Base-by-base conservation (phyloP, 1,140 invertebrate genomes). In the Heliconius melpomene region DNA sequence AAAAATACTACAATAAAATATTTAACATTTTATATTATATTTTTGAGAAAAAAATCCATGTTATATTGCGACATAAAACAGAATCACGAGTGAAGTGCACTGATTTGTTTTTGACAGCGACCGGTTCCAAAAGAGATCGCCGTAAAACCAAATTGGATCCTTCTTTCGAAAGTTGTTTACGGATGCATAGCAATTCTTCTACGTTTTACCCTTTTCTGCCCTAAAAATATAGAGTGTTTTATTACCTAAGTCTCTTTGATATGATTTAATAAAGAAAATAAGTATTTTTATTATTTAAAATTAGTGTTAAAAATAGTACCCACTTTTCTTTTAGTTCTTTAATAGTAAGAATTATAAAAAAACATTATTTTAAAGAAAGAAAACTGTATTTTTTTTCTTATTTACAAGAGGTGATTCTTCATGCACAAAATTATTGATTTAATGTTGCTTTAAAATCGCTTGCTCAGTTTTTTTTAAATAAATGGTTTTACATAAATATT, bases 71-170 rank as follows among this genome's bases (percentile, higher is more conserved):
- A 26, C 1, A 26, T 66, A 66, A 66, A 66, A 66, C 23, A 0
- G 26, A 66, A 29, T 66, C 57, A 66, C 23, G n/a, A 29, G 57
- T 66, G 57, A 66, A 66, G 57, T 66, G 57, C 26, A 66, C 26
- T 66, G 26, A 66, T 66, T 66, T 66, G 60, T 66, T 66, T 66
- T 11, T 66, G 60, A 29, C 60, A 66, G 26, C 11, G 60, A 29
- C 60, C 60, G 23, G 60, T 29, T 66, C 11, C 60, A 23, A 13
- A 66, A 66, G 60, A 66, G 60, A 66, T 66, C 26, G 26, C 26
- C 26, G 60, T 66, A 66, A 66, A 66, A 66, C 60, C 23, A 66
- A 66, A 66, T 66, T 66, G 60, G 26, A 66, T 66, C 60, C 60
- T 66, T 66, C 60, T 66, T 66, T 66, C 23, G 9, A 66, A 66